phyloP scores from a whole-genome alignment of 2,888 invertebrate species.

The Calephelis perditalis region DNA sequence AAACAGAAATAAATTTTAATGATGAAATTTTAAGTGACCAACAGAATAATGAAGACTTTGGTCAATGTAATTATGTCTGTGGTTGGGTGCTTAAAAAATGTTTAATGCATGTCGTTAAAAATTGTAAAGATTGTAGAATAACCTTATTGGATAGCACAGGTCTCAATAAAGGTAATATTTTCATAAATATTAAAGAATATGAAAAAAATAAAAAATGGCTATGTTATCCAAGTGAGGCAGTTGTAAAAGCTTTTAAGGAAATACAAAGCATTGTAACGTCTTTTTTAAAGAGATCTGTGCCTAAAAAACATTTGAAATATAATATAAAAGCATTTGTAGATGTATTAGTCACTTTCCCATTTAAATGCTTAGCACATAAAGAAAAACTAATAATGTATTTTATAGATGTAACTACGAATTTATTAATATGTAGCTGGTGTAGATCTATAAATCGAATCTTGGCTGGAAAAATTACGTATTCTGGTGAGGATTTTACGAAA shows the following conservation, averaged over 20 bases:
- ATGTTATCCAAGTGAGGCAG: neutral
- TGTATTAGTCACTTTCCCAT: neutral
- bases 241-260: neutral
- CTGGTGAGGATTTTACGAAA: neutral
- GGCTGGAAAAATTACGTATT: neutral
- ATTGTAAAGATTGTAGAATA: constrained; percentile 22
- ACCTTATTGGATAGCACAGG: constrained; percentile 13
- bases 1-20: constrained; percentile 14
- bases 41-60: constrained; percentile 17
- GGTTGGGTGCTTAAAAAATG: constrained; percentile 30
- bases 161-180: neutral
- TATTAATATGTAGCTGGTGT: constrained; percentile 3
- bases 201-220: neutral
- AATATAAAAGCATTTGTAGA: neutral
- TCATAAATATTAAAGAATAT: neutral
- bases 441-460: constrained; percentile 2
- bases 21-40: constrained; percentile 6
- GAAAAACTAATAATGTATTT: neutral
- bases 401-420: neutral
- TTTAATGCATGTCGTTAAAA: constrained; percentile 23
- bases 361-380: neutral
- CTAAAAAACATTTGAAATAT: neutral
- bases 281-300: neutral
- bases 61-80: constrained; percentile 31
- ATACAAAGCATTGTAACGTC: neutral